Conservation (phyloP, 2,888 invertebrate genomes). For the Xiphydria camelus region DNA sequence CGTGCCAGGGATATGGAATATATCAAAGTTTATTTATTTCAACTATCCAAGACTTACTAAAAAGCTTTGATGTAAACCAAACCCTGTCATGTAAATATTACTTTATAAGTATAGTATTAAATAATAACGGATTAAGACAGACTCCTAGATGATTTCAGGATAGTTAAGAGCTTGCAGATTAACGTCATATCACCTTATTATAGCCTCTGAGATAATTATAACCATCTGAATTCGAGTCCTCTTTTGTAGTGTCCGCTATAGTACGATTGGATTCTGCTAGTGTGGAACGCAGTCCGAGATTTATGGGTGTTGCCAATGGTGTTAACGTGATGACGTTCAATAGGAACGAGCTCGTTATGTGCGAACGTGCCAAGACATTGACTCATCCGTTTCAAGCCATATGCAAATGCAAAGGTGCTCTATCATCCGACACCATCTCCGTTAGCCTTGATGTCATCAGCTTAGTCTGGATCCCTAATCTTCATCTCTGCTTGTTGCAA, state of each 20-base stretch:
- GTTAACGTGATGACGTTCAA: slow-evolving; percentile 51
- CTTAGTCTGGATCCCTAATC: slow-evolving; percentile 76
- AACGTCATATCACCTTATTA: too few species aligned
- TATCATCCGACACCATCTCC: slow-evolving; percentile 41
- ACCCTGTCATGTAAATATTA: too few species aligned
- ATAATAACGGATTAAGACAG: too few species aligned
- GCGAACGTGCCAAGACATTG: slow-evolving; percentile 48
- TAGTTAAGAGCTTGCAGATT: too few species aligned
- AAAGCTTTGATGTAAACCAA: too few species aligned
- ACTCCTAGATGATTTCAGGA: too few species aligned
- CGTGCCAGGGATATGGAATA: too few species aligned
- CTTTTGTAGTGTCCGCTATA: slow-evolving; percentile 72
- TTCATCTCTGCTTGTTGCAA: slow-evolving; percentile 75
- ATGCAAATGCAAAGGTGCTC: slow-evolving; percentile 50
- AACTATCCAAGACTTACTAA: too few species aligned
- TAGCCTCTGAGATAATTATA: too few species aligned
- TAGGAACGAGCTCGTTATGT: slow-evolving; percentile 49
- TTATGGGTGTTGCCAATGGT: slow-evolving; percentile 65
- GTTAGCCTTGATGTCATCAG: slow-evolving; percentile 48
- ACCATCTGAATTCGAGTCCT: too few species aligned
- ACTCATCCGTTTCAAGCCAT: slow-evolving; percentile 49
- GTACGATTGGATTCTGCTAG: slow-evolving; percentile 69
- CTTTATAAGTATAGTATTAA: too few species aligned
- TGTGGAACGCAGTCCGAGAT: slow-evolving; percentile 63
- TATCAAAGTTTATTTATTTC: too few species aligned